A percentile compares a stretch with the other conserved stretches of the same genome.
These are phyloP conservation scores for Lasioglossum malachurum DNA, from an alignment of 2,888 invertebrate species.

Conservation along the genomic window DNA sequence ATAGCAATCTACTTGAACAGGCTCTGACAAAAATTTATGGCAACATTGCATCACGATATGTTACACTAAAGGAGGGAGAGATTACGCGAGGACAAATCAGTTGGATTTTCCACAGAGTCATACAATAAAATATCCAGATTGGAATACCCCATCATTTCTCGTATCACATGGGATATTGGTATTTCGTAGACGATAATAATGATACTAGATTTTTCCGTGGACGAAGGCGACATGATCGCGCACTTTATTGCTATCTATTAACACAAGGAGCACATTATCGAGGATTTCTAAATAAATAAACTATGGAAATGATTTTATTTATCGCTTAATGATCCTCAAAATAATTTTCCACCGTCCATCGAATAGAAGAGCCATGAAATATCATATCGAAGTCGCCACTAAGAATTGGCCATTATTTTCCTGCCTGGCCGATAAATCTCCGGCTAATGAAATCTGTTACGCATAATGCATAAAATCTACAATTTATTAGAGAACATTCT, in stretches of 20 bases:
- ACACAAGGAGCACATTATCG: neutral
- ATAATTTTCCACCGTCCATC: too few relatives aligned
- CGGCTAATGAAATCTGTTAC: neutral
- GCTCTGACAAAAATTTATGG: constrained; percentile 30
- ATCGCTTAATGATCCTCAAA: too few relatives aligned
- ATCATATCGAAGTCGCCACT: neutral
- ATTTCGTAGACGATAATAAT: neutral
- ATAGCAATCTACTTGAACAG: constrained; percentile 17
- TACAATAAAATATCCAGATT: constrained; percentile 14
- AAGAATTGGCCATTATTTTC: neutral
- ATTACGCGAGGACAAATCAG: constrained; percentile 11
- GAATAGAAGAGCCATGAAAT: too few relatives aligned
- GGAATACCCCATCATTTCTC: neutral
- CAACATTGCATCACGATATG: constrained; percentile 7
- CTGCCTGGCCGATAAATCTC: neutral
- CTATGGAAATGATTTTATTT: too few relatives aligned
- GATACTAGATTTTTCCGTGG: neutral
- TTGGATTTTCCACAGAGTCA: constrained; percentile 23
- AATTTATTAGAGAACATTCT: neutral
- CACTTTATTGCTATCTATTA: neutral
- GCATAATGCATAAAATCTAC: neutral
- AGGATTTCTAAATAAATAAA: neutral
- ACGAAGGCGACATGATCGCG: neutral
- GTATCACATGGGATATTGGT: neutral
- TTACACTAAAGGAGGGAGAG: neutral